Percentiles rank a stretch among this genome's conserved stretches.
phyloP scores from a whole-genome alignment of 2,113 vertebrate species.

The Upupa epops region DNA sequence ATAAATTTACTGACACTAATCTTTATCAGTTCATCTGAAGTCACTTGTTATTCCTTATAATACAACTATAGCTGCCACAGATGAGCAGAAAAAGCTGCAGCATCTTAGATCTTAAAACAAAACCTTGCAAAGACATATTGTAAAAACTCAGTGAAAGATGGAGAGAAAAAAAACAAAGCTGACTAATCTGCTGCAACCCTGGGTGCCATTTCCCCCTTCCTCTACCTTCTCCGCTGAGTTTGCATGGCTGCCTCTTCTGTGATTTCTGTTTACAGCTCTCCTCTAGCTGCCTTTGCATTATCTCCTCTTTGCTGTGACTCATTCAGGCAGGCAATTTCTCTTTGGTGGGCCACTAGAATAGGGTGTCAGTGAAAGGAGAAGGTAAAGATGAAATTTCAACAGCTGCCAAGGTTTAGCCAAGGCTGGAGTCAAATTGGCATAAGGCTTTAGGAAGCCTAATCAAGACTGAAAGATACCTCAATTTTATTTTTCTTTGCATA shows the following conservation, averaged over 20 bases:
- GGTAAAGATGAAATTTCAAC: not conserved
- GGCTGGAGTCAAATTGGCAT: not conserved
- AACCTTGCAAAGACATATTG: not conserved
- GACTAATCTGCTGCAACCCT: not conserved
- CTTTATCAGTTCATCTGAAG: not conserved
- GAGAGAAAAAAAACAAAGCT: not conserved
- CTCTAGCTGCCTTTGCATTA: not conserved
- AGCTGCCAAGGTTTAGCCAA: not conserved
- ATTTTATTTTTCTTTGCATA: not conserved
- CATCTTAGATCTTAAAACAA: not conserved
- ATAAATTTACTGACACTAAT: not conserved
- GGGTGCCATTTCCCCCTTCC: not conserved
- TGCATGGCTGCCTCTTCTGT: not conserved
- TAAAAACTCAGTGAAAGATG: not conserved
- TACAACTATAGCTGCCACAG: rapidly evolving
- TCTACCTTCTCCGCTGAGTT: not conserved
- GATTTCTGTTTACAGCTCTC: not conserved
- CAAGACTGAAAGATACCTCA: not conserved
- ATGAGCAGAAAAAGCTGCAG: not conserved
- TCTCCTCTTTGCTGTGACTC: not conserved
- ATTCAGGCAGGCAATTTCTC: not conserved
- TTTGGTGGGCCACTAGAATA: not conserved
- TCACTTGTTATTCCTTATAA: not conserved
- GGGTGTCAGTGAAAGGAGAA: not conserved
- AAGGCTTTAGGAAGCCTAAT: not conserved